Evolutionary conservation across 2,113 vertebrate genomes (phyloP).

Genomic region (Neoarius graeffei): DNA sequence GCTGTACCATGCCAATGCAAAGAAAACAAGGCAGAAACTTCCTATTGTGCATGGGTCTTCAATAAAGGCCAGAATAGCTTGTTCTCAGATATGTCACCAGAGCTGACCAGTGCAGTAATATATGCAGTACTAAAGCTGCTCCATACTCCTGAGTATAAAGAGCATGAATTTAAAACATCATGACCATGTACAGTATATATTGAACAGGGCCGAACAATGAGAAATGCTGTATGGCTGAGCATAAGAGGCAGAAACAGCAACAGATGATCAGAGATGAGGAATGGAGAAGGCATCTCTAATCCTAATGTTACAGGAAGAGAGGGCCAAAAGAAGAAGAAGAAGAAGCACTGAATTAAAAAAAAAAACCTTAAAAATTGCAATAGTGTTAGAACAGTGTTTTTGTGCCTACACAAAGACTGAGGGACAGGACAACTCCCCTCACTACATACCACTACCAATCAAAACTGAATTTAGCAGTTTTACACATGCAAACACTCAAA

Average conservation of each 20-base stretch:
- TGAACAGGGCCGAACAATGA: not conserved
- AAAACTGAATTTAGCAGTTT: not conserved
- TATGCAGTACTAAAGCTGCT: not conserved
- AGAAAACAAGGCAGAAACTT: not conserved
- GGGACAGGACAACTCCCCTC: too few species aligned
- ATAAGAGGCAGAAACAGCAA: not conserved
- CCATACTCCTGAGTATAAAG: not conserved
- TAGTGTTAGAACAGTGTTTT: not conserved
- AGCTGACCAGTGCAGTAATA: not conserved
- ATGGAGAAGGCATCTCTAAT: too few species aligned
- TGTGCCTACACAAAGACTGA: too few species aligned
- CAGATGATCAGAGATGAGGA: not conserved
- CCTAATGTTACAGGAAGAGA: not conserved
- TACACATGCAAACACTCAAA: not conserved
- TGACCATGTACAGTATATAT: not conserved
- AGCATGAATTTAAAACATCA: not conserved
- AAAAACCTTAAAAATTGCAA: too few species aligned
- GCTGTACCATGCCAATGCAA: not conserved
- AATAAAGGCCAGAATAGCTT: not conserved
- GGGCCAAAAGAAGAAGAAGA: too few species aligned
- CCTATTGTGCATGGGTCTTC: not conserved
- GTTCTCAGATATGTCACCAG: not conserved
- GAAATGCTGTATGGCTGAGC: not conserved
- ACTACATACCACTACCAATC: not conserved
- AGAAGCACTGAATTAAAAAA: too few species aligned